These are phyloP conservation scores for Calliopsis andreniformis DNA, from an alignment of 1,140 invertebrate genomes.

Conservation along the genomic window DNA sequence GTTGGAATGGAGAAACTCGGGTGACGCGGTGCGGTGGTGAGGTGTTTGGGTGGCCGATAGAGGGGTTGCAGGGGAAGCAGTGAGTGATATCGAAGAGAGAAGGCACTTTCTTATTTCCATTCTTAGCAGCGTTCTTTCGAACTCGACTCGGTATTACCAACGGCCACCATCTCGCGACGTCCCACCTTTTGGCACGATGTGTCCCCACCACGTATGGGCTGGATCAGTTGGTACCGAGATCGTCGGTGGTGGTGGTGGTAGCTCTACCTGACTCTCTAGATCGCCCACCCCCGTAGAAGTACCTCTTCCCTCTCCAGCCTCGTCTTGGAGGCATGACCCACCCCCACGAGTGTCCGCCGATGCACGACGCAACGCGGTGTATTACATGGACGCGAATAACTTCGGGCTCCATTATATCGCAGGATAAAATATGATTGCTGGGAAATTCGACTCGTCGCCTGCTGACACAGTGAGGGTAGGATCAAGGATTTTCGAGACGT, in stretches of 20 bases:
- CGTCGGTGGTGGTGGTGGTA: slow-evolving; percentile 15
- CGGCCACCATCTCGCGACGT: slow-evolving; percentile 43
- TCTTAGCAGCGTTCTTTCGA: slow-evolving; percentile 51
- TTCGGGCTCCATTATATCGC: not conserved
- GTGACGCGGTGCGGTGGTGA: not conserved
- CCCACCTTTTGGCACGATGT: slow-evolving; percentile 36
- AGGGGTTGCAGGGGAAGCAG: not conserved
- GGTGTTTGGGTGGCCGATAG: too few relatives aligned
- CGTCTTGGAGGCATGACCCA: slow-evolving; percentile 2
- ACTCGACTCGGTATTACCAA: slow-evolving; percentile 52
- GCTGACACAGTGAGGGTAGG: too few relatives aligned
- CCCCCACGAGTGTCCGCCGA: not conserved
- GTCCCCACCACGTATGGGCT: slow-evolving; percentile 46
- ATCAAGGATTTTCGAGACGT: not conserved
- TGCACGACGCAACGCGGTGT: not conserved
- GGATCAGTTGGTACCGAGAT: slow-evolving; percentile 36
- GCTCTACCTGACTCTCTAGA: slow-evolving; percentile 27
- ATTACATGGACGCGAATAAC: not conserved
- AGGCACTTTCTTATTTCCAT: slow-evolving; percentile 62
- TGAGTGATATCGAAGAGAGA: slow-evolving; percentile 41
- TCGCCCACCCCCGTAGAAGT: not conserved
- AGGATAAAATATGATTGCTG: not conserved
- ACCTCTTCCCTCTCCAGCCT: not conserved
- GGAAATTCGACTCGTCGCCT: not conserved
- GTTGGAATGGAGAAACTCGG: not conserved